Evolutionary conservation across 2,888 invertebrate genomes (phyloP).

Genomic region (Drosophila antonietae): DNA sequence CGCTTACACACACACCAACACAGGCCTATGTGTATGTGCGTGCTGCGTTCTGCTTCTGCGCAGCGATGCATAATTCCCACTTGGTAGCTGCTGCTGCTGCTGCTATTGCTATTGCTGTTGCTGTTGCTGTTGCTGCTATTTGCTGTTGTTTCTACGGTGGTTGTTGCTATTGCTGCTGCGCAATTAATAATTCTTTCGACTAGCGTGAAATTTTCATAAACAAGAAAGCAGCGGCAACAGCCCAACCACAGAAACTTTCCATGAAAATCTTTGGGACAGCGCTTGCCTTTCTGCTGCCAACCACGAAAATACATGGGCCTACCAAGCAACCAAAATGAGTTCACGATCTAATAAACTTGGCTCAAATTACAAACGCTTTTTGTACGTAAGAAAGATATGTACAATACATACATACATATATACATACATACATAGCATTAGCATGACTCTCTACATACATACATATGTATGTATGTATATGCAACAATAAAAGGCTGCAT

Average conservation of each 20-base stretch:
- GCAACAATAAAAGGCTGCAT: not conserved
- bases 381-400: not conserved
- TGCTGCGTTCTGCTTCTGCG: conserved; percentile 82
- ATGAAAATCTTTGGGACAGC: conserved; percentile 68
- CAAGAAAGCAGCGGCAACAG: conserved; percentile 46
- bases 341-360: conserved; percentile 69
- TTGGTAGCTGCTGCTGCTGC: conserved; percentile 43
- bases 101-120: conserved; percentile 41
- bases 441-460: no score
- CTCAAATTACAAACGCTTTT: conserved; percentile 57
- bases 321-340: conserved; percentile 51
- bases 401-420: not conserved
- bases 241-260: conserved; percentile 72
- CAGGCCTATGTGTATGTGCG: conserved; percentile 23
- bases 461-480: not conserved
- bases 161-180: conserved; percentile 52
- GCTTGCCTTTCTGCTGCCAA: conserved; percentile 56
- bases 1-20: conserved; percentile 57
- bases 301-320: conserved; percentile 55
- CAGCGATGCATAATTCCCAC: conserved; percentile 84
- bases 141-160: conserved; percentile 56
- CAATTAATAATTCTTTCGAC: conserved; percentile 79
- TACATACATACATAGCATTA: not conserved
- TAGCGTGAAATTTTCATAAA: conserved; percentile 77
- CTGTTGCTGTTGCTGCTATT: conserved; percentile 39